Evolutionary conservation across 1,140 invertebrate genomes (phyloP).

Genomic region (Brachionus manjavacas): DNA sequence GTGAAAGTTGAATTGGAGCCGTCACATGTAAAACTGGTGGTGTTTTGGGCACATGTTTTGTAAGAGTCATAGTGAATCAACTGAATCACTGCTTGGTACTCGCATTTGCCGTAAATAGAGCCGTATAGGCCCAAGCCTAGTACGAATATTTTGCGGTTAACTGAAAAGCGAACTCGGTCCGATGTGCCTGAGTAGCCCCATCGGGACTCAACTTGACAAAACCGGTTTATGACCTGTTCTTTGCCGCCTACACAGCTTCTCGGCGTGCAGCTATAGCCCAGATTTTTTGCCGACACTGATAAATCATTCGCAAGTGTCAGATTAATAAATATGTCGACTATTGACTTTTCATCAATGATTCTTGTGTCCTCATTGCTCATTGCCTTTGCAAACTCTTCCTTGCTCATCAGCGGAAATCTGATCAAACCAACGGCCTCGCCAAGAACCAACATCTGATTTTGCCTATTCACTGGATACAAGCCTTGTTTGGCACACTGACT

Average conservation of each 20-base stretch:
- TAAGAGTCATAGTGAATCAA: conserved; percentile 71
- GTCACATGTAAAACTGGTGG: conserved; percentile 73
- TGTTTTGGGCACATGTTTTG: conserved; percentile 72
- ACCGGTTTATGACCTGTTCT: conserved; percentile 73
- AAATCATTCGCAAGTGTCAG: conserved; percentile 61
- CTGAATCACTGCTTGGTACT: conserved; percentile 67
- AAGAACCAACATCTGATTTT: conserved; percentile 68
- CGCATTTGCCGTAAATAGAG: conserved; percentile 73
- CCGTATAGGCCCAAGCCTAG: conserved; percentile 83
- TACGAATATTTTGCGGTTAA: conserved; percentile 75
- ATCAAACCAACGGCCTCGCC: conserved; percentile 68
- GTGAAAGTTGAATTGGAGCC: conserved; percentile 74
- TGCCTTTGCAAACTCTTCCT: conserved; percentile 73
- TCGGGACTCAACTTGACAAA: conserved; percentile 72
- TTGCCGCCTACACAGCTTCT: conserved; percentile 76
- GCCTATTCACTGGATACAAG: conserved; percentile 59
- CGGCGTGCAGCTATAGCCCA: conserved; percentile 67
- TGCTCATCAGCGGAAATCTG: conserved; percentile 78
- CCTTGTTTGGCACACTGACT: conserved; percentile 12
- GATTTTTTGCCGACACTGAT: conserved; percentile 46
- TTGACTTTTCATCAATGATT: conserved; percentile 69
- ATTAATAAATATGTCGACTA: conserved; percentile 74
- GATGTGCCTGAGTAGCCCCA: conserved; percentile 83
- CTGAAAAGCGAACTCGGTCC: conserved; percentile 76
- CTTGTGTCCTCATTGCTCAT: conserved; percentile 67